A percentile compares a stretch with the other conserved stretches of the same genome.
phyloP scores from a whole-genome alignment of 2,113 vertebrate species.

The Oplegnathus fasciatus region DNA sequence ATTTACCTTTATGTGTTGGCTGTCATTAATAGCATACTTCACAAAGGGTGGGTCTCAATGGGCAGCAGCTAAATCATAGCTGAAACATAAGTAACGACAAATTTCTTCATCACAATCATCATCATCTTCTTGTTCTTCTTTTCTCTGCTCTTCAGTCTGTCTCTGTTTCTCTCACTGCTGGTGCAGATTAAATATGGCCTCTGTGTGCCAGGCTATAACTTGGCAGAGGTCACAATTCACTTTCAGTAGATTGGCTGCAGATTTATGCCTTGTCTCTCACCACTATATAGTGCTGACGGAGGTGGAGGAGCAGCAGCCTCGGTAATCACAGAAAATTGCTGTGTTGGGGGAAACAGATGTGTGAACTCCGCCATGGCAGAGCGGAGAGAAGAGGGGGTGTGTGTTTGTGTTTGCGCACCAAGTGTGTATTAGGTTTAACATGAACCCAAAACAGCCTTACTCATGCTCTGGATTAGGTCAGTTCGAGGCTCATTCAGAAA shows the following conservation, averaged over 20 bases:
- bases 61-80: neutral
- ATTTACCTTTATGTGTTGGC: neutral
- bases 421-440: conserved; percentile 16
- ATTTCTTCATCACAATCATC: neutral
- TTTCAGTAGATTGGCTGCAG: conserved; percentile 73
- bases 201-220: conserved; percentile 54
- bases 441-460: neutral
- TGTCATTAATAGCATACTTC: neutral
- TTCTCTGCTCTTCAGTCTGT: neutral
- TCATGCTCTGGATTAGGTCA: conserved; percentile 32
- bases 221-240: conserved; percentile 75
- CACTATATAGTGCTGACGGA: conserved; percentile 69
- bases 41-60: neutral
- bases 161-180: neutral
- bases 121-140: neutral
- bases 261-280: conserved; percentile 70
- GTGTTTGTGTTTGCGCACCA: conserved; percentile 20
- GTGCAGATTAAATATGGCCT: conserved; percentile 45
- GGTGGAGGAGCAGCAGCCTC: conserved; percentile 56
- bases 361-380: conserved; percentile 47
- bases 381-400: conserved; percentile 7
- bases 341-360: conserved; percentile 60
- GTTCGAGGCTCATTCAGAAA: conserved; percentile 42
- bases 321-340: conserved; percentile 77
- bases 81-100: neutral